Evolutionary conservation across 2,113 vertebrate genomes (phyloP).

Genomic region (Aspidoscelis tigris): DNA sequence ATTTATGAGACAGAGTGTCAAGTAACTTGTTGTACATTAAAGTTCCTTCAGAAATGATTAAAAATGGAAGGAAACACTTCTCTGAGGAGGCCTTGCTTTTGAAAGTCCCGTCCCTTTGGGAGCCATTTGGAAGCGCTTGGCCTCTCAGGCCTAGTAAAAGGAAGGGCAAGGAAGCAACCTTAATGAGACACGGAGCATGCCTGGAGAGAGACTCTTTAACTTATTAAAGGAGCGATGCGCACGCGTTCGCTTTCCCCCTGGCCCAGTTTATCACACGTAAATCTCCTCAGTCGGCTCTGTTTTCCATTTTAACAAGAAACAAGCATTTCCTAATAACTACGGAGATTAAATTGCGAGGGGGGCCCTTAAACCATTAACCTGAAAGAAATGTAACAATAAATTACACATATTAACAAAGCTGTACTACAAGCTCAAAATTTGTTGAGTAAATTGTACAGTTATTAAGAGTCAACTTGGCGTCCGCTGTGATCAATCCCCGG

Average conservation of each 20-base stretch:
- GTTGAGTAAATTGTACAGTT: conserved; percentile 73
- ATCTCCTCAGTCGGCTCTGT: conserved; percentile 57
- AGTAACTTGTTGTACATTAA: conserved; percentile 1
- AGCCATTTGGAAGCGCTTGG: background rate
- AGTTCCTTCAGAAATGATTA: background rate
- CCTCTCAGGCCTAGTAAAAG: background rate
- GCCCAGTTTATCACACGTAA: conserved; percentile 52
- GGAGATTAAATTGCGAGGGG: conserved; percentile 66
- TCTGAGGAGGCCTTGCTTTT: background rate
- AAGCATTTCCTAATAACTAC: conserved; percentile 66
- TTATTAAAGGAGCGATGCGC: conserved; percentile 30
- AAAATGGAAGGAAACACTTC: background rate
- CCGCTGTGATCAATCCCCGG: conserved; percentile 29
- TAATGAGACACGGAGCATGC: background rate
- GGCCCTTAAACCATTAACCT: conserved; percentile 70
- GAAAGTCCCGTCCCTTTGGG: background rate
- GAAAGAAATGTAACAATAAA: conserved; percentile 72
- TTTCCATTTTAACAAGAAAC: conserved; percentile 69
- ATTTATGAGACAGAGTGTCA: background rate
- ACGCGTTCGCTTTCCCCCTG: background rate
- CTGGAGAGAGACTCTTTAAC: conserved; percentile 22
- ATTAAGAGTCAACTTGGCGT: conserved; percentile 64
- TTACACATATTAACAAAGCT: conserved; percentile 74
- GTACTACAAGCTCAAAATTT: conserved; percentile 67
- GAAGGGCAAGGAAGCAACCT: background rate